Conservation (phyloP, 2,888 invertebrate species). For the Heliconius ismenius region DNA sequence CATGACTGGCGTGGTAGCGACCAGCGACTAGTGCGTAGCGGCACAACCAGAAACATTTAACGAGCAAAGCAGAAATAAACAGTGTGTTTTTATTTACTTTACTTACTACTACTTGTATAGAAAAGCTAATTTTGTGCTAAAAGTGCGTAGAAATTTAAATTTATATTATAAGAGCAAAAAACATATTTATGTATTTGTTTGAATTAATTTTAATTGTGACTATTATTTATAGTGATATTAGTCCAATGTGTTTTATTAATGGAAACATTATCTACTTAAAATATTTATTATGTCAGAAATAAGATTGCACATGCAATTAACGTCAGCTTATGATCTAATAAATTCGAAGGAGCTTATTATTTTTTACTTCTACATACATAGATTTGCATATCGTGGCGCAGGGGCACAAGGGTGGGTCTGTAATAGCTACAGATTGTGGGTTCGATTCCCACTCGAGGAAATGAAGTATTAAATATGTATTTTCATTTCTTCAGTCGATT, state of each 20-base stretch:
- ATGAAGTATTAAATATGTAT: too few species aligned
- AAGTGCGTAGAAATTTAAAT: too few species aligned
- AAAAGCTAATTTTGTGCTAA: not conserved
- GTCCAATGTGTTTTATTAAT: not conserved
- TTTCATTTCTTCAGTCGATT: too few species aligned
- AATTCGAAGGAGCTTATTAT: not conserved
- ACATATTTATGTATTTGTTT: not conserved
- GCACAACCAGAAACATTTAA: slow-evolving; percentile 48
- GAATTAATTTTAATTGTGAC: not conserved
- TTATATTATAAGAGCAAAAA: not conserved
- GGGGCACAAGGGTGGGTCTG: too few species aligned
- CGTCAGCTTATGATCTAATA: slow-evolving; percentile 8
- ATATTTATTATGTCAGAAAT: not conserved
- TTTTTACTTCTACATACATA: not conserved
- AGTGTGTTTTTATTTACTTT: slow-evolving; percentile 24
- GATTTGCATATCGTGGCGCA: not conserved
- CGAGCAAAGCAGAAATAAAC: slow-evolving; percentile 38
- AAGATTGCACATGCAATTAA: slow-evolving; percentile 14
- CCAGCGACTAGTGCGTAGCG: slow-evolving; percentile 39
- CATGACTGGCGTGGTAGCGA: slow-evolving; percentile 66
- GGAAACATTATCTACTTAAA: not conserved
- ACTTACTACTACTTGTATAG: slow-evolving; percentile 1
- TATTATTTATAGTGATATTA: slow-evolving; percentile 5
- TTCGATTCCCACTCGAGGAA: too few species aligned
- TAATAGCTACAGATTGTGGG: too few species aligned